Percentiles rank a stretch among this genome's conserved stretches.
These are phyloP conservation scores for Knipowitschia caucasica DNA, from an alignment of 2,797 vertebrate genomes.

Conservation along the genomic window DNA sequence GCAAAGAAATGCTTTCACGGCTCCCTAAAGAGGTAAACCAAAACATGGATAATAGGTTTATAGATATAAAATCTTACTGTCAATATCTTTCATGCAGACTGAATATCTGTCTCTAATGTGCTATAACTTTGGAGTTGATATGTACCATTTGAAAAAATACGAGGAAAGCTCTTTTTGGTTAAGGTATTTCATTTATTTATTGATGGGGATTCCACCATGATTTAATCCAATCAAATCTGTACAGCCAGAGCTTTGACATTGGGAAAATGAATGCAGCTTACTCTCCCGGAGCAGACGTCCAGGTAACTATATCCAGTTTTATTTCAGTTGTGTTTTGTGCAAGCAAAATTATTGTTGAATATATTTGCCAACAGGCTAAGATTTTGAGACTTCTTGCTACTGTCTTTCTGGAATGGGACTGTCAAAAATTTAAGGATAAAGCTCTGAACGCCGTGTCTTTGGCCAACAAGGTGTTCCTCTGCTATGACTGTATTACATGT, in stretches of 20 bases:
- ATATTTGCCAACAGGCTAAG: constrained; percentile 77
- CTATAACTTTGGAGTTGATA: constrained; percentile 90
- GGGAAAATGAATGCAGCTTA: constrained; percentile 79
- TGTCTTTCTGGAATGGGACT: constrained; percentile 85
- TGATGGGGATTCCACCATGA: not conserved
- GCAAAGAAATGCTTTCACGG: constrained; percentile 86
- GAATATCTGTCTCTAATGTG: constrained; percentile 85
- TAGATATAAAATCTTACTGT: constrained; percentile 13
- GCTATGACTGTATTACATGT: constrained; percentile 15
- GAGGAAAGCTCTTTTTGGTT: constrained; percentile 90
- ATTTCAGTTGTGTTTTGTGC: not conserved
- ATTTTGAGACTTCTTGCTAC: constrained; percentile 84
- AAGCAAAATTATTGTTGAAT: not conserved
- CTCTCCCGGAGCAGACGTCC: constrained; percentile 74
- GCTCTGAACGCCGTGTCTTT: constrained; percentile 79
- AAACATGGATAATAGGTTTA: constrained; percentile 10
- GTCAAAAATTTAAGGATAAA: constrained; percentile 76
- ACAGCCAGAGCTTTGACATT: constrained; percentile 88
- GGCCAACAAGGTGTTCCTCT: constrained; percentile 84
- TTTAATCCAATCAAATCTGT: constrained; percentile 12
- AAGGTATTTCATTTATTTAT: constrained; percentile 71
- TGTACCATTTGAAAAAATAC: constrained; percentile 75
- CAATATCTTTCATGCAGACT: constrained; percentile 67
- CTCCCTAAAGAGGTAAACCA: constrained; percentile 80
- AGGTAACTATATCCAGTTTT: constrained; percentile 66